Conservation (phyloP, 1,140 invertebrate species). For the Meloidogyne hapla region DNA sequence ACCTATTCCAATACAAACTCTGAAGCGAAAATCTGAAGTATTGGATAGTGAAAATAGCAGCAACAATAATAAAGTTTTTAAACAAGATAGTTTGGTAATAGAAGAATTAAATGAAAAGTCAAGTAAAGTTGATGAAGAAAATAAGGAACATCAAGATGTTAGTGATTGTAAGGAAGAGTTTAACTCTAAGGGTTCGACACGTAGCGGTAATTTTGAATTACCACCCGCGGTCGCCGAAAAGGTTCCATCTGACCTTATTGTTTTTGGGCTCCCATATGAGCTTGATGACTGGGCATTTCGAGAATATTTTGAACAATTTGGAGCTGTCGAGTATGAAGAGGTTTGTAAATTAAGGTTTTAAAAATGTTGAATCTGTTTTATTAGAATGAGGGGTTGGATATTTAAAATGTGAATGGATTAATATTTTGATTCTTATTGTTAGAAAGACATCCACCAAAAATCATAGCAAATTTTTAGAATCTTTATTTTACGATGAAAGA, state of each 20-base stretch:
- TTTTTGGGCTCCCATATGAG: constrained; percentile 66
- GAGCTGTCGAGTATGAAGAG: constrained; percentile 67
- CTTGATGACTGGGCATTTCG: constrained; percentile 66
- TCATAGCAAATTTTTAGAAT: too few species aligned
- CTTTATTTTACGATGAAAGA: too few species aligned
- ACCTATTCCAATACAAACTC: neutral
- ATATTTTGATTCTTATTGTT: neutral
- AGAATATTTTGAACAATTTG: constrained; percentile 68
- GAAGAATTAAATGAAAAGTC: constrained; percentile 51
- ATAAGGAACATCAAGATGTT: neutral
- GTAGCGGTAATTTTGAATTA: neutral
- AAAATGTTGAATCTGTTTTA: neutral
- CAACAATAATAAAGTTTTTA: constrained; percentile 7
- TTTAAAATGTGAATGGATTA: neutral
- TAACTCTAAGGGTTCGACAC: neutral
- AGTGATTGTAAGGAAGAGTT: neutral
- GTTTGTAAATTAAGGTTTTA: constrained; percentile 56
- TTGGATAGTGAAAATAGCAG: neutral
- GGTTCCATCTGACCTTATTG: constrained; percentile 56
- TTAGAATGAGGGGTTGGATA: neutral
- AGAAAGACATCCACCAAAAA: neutral
- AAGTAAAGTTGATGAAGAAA: constrained; percentile 48
- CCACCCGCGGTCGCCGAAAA: constrained; percentile 13
- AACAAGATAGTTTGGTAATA: constrained; percentile 17
- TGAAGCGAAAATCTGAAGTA: neutral